Base-by-base conservation (phyloP, 2,113 vertebrate species). In the Mesembrinibis cayennensis region DNA sequence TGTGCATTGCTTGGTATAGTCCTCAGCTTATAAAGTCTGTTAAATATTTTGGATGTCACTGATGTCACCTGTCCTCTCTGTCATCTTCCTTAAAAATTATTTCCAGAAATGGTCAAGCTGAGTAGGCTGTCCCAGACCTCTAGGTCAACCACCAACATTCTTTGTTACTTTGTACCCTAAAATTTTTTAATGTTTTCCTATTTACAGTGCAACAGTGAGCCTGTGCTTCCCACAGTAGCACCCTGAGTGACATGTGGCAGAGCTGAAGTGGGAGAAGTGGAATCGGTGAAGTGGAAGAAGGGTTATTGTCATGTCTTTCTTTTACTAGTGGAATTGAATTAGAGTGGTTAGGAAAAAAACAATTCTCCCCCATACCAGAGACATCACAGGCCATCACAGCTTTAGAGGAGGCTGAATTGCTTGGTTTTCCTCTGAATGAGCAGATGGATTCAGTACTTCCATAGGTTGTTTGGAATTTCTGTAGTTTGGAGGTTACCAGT, bases 261-360 rank as follows among this genome's bases (percentile, higher is more conserved):
- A 59, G 29, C 11, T 80, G 62, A 66, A 58, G 26, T 13, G 32
- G 66, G n/a, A 69, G 30, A 55, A 0, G 2, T 29, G 32, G 45
- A 38, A 30, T 3, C 0, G 0, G 8, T 45, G 55, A 45, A 78
- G 59, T 55, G 20, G 40, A 49, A 73, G 38, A 47, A 61, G 9
- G 36, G 18, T 56, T 49, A 40, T 19, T 50, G 3, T 52, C 73
- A 32, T 22, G 17, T 22, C 67, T 56, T 73, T 65, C 67, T 32
- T 73, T 81, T 19, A 13, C 32, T 23, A 16, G 21, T 32, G 8
- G 8, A 83, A 55, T 1, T 30, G 27, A 77, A 70, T 63, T 42
- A 1, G 1, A 42, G 52, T 15, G 9, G 34, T 42, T 47, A 66
- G 30, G 30, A 63, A 4, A 53, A 53, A 50, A 53, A 8, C 6